Conservation (phyloP, 1,140 invertebrate species). For the Cheumatopsyche charites region DNA sequence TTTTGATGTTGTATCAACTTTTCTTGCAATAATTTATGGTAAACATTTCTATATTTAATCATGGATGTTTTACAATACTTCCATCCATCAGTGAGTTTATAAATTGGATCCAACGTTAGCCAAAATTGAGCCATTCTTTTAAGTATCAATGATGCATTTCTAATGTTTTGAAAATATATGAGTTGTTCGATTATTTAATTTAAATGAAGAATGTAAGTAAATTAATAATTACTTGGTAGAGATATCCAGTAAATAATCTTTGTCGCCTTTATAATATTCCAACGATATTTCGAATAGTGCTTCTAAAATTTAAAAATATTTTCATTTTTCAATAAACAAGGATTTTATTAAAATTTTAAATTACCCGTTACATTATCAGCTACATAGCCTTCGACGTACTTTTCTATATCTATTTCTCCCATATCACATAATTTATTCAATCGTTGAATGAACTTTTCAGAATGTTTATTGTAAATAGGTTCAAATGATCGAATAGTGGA, state of each 20-base stretch:
- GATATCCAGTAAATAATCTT: not conserved
- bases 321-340: not conserved
- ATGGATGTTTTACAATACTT: not conserved
- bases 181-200: too few species aligned
- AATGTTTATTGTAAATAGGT: constrained; percentile 13
- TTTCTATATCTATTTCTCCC: not conserved
- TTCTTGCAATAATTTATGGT: not conserved
- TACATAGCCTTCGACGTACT: not conserved
- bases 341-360: not conserved
- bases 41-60: not conserved
- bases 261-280: constrained; percentile 20
- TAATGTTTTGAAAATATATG: not conserved
- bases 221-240: not conserved
- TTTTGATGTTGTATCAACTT: not conserved
- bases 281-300: not conserved
- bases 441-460: not conserved
- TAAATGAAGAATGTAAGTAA: not conserved
- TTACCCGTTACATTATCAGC: not conserved
- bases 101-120: not conserved
- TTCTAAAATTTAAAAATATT: constrained; percentile 17
- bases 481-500: not conserved
- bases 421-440: not conserved
- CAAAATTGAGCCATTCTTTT: constrained; percentile 28
- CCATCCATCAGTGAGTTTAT: not conserved
- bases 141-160: constrained; percentile 16